Percentiles rank a stretch among this genome's conserved stretches.
phyloP scores from a whole-genome alignment of 2,797 vertebrate genomes.

The Acanthopagrus latus region DNA sequence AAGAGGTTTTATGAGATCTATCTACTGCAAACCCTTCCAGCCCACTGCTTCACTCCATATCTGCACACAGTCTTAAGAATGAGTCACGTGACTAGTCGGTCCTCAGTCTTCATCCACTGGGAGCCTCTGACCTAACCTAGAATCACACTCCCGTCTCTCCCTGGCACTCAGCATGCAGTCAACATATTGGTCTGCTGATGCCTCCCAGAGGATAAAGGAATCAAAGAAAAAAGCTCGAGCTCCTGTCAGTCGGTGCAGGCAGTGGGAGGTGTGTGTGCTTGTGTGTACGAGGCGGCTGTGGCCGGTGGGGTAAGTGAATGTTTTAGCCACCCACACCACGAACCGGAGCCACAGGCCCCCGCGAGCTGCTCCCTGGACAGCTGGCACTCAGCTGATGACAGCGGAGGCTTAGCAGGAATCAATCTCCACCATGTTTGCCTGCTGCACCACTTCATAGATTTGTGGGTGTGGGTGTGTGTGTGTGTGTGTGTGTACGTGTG shows the following conservation, averaged over 20 bases:
- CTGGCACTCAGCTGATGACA: constrained; percentile 85
- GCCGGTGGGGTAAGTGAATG: constrained; percentile 49
- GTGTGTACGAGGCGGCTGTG: constrained; percentile 28
- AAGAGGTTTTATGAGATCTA: not conserved
- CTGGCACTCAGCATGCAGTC: constrained; percentile 35
- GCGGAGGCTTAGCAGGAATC: constrained; percentile 76
- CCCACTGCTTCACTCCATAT: constrained; percentile 14
- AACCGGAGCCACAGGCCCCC: constrained; percentile 52
- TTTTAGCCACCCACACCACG: constrained; percentile 65
- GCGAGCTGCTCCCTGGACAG: constrained; percentile 73
- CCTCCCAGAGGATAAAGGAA: constrained; percentile 53
- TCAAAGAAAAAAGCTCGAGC: constrained; percentile 34
- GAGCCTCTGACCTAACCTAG: constrained; percentile 46
- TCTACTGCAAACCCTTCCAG: constrained; percentile 15
- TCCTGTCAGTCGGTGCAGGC: constrained; percentile 36
- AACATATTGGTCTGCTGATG: constrained; percentile 51
- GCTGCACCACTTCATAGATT: constrained; percentile 62
- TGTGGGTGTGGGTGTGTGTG: constrained; percentile 35
- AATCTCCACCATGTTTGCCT: constrained; percentile 62
- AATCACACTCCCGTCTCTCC: constrained; percentile 38
- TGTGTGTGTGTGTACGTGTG: constrained; percentile 12
- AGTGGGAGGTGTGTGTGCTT: constrained; percentile 44
- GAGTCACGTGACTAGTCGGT: constrained; percentile 23
- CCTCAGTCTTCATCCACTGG: constrained; percentile 28
- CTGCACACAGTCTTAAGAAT: constrained; percentile 11